Conservation (phyloP, 2,888 invertebrate genomes). For the Ceramica pisi region DNA sequence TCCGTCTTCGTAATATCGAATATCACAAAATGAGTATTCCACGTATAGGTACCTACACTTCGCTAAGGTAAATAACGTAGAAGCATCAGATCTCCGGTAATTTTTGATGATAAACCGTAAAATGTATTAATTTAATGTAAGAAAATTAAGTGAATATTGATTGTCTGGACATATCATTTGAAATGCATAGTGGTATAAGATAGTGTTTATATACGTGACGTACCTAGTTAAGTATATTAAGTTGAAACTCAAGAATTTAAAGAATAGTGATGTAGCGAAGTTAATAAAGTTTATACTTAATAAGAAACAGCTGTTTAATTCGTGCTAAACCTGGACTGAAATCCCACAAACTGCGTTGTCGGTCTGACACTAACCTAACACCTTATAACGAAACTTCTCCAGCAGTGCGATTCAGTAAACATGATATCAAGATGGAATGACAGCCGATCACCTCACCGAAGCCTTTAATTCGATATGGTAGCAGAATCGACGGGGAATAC, state of each 20-base stretch:
- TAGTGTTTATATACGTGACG: slow-evolving; percentile 89
- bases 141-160: slow-evolving; percentile 81
- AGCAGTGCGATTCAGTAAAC: no score
- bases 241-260: slow-evolving; percentile 89
- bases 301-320: slow-evolving; percentile 72
- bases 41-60: slow-evolving; percentile 83
- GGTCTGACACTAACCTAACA: background rate
- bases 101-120: slow-evolving; percentile 84
- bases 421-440: no score
- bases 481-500: no score
- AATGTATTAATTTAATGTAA: slow-evolving; percentile 85
- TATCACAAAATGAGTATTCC: slow-evolving; percentile 85
- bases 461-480: no score
- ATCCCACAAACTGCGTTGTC: background rate
- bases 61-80: slow-evolving; percentile 80
- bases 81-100: slow-evolving; percentile 86
- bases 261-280: slow-evolving; percentile 87
- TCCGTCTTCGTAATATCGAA: slow-evolving; percentile 85
- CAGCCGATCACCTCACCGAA: no score
- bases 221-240: slow-evolving; percentile 89
- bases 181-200: slow-evolving; percentile 81
- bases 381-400: background rate
- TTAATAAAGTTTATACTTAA: slow-evolving; percentile 87
- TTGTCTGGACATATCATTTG: slow-evolving; percentile 87
- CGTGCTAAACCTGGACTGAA: slow-evolving; percentile 14